Evolutionary conservation across 1,140 invertebrate species (phyloP), one percentile per base, ranked within the genome.

Genomic region (Brachionus plicatilis): DNA sequence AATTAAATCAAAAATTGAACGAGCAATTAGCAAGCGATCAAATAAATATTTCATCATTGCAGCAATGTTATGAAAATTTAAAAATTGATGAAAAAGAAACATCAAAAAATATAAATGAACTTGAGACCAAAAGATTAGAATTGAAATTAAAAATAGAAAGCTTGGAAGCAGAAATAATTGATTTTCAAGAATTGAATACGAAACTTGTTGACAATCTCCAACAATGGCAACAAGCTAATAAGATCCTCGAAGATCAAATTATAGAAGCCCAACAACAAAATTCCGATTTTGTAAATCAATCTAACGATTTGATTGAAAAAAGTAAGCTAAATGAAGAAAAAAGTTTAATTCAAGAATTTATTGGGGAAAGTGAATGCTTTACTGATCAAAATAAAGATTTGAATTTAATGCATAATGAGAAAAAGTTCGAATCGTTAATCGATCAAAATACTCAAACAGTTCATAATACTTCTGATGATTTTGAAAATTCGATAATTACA

Each of bases 151-250:
- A n/a, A 12, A 70, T 70, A 37, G 12, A 33, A 20, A 82, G 17
- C 12, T 20, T 47, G 33, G 65, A 82, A 29, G 14, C 29, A 41
- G n/a, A 24, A 27, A 45, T 82, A 12, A 1, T 11, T 24, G 9
- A 66, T 14, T 41, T 29, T 41, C 53, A 82, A 65, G 33, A 60
- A 9, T 27, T 82, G n/a, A 82, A 82, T 27, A 27, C 0, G 3
- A 29, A 65, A 47, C 53, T 82, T 45, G 43, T 20, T 43, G 37
- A 60, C 11, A 82, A 82, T 65, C 41, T 82, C n/a, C 11, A 24
- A 5, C 20, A 82, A 65, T 82, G 79, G 79, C 50, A 27, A 17
- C 17, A 60, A 27, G 79, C 79, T 11, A 82, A 82, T 29, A 37
- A 45, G 20, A 6, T 68, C 4, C 14, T 82, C 6, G 79, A 82